A percentile compares a stretch with the other conserved stretches of the same genome.
Conservation (phyloP, 1,140 invertebrate species). For the Drosophila micromelanica region DNA sequence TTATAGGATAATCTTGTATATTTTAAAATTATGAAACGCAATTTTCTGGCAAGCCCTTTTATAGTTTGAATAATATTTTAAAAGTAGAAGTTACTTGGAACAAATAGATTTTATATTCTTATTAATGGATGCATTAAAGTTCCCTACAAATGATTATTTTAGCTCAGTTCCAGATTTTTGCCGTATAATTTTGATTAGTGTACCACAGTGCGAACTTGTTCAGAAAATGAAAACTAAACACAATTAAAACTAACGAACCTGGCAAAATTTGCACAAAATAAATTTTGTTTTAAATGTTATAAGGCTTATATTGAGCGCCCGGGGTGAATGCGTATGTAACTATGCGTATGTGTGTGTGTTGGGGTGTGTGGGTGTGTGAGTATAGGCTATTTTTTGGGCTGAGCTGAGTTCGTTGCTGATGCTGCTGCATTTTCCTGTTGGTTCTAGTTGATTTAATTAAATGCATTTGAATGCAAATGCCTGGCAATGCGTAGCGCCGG, state of each 20-base stretch:
- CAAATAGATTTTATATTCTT: no score
- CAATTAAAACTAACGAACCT: constrained; percentile 80
- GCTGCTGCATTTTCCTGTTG: constrained; percentile 73
- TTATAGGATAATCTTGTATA: no score
- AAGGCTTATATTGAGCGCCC: constrained; percentile 59
- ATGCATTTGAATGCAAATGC: constrained; percentile 80
- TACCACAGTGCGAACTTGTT: constrained; percentile 22
- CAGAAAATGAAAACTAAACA: constrained; percentile 77
- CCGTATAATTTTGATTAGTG: background rate
- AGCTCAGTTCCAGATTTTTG: background rate
- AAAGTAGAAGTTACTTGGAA: no score
- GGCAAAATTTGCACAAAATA: constrained; percentile 78
- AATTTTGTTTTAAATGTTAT: constrained; percentile 80
- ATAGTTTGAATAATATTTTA: no score
- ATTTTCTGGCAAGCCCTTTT: no score
- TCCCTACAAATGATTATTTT: background rate
- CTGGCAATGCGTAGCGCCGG: constrained; percentile 65
- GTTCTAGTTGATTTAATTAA: constrained; percentile 81
- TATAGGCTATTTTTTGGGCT: constrained; percentile 38
- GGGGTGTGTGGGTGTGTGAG: background rate
- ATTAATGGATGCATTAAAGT: no score
- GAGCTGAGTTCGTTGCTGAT: constrained; percentile 35
- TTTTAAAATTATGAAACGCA: background rate
- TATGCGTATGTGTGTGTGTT: background rate
- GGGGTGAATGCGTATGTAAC: background rate